Percentiles rank a stretch among this genome's conserved stretches.
These are phyloP conservation scores for Panorpa germanica DNA, from an alignment of 2,888 invertebrate species.

Conservation along the genomic window DNA sequence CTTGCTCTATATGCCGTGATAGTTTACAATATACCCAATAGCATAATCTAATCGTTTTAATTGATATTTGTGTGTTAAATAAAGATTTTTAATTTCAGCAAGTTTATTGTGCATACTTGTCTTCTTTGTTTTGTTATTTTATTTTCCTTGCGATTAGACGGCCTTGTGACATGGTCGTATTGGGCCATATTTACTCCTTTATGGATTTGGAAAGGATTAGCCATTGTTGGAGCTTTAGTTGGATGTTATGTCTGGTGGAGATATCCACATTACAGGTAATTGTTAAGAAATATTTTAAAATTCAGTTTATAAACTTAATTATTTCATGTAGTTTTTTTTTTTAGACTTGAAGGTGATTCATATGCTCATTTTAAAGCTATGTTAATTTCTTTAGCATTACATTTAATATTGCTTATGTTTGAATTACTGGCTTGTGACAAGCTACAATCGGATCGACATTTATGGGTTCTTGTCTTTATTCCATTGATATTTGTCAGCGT, in stretches of 20 bases:
- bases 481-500: slow-evolving; percentile 93
- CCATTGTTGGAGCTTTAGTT: slow-evolving; percentile 73
- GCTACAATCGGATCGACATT: slow-evolving; percentile 64
- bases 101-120: slow-evolving; percentile 90
- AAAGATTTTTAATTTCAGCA: slow-evolving; percentile 43
- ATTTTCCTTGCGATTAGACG: slow-evolving; percentile 79
- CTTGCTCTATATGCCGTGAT: slow-evolving; percentile 4
- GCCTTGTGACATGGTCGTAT: slow-evolving; percentile 77
- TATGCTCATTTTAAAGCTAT: slow-evolving; percentile 97
- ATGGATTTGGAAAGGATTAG: slow-evolving; percentile 94
- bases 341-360: slow-evolving; percentile 83
- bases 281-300: slow-evolving; percentile 3
- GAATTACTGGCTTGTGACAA: slow-evolving; percentile 92
- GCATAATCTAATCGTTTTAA: slow-evolving; percentile 11
- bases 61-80: slow-evolving; percentile 11
- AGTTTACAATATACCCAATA: no score
- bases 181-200: slow-evolving; percentile 94
- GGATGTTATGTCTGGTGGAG: slow-evolving; percentile 94
- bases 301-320: not conserved
- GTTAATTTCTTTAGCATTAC: slow-evolving; percentile 88
- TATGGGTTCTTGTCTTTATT: slow-evolving; percentile 86
- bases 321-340: slow-evolving; percentile 16
- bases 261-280: slow-evolving; percentile 82
- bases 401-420: slow-evolving; percentile 88
- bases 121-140: slow-evolving; percentile 79